Conservation (phyloP, 1,140 invertebrate genomes). For the Drosophila neocordata region DNA sequence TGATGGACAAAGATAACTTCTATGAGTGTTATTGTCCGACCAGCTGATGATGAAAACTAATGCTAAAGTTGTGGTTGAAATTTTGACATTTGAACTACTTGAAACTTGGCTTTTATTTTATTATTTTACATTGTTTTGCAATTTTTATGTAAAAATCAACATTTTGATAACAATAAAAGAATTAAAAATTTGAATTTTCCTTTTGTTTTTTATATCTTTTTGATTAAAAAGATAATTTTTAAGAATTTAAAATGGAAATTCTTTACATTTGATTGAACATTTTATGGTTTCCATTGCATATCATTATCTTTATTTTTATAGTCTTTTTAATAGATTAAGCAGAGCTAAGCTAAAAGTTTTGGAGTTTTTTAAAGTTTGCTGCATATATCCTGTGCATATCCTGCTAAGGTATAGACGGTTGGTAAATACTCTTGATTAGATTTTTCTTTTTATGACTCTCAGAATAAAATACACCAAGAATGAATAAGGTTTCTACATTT, state of each 20-base stretch:
- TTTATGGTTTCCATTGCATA: background rate
- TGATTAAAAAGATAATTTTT: background rate
- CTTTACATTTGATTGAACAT: background rate
- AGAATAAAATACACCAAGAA: no score
- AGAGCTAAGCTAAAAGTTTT: no score
- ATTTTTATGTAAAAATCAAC: background rate
- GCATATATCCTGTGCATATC: no score
- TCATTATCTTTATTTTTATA: background rate
- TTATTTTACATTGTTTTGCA: background rate
- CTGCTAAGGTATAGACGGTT: no score
- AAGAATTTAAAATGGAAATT: background rate
- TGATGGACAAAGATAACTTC: background rate
- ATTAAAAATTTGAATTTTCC: background rate
- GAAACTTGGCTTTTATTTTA: background rate
- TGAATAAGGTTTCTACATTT: no score
- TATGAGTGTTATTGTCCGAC: constrained; percentile 1
- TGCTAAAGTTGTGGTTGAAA: background rate
- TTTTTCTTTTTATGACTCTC: no score
- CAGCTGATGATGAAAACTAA: constrained; percentile 4
- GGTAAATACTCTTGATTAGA: no score
- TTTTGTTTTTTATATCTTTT: background rate
- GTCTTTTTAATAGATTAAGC: background rate
- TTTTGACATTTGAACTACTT: background rate
- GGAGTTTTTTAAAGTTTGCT: no score
- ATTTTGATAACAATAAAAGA: background rate